Evolutionary conservation across 2,888 invertebrate species (phyloP).

Genomic region (Ptychoptera albimana): DNA sequence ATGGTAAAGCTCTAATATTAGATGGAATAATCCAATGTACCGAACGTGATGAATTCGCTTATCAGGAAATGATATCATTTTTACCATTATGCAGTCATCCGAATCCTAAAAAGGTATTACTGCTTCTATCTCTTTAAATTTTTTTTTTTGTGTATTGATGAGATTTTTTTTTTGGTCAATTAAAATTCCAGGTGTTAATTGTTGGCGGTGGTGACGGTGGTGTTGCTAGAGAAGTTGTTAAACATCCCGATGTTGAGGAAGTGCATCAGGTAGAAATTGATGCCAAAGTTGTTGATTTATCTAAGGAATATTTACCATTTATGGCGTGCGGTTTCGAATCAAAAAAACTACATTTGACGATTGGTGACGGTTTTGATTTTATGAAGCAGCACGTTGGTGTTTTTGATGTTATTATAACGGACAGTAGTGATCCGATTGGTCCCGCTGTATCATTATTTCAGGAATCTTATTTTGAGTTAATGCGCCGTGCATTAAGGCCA

Average conservation of each 20-base stretch:
- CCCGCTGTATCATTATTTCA: conserved; percentile 45
- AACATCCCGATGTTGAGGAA: conserved; percentile 75
- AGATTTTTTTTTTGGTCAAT: conserved; percentile 25
- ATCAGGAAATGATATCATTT: conserved; percentile 97
- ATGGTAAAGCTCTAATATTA: conserved; percentile 75
- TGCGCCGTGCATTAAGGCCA: conserved; percentile 68
- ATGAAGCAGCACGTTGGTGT: conserved; percentile 69
- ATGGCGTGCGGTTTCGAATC: conserved; percentile 79
- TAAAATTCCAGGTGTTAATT: conserved; percentile 49
- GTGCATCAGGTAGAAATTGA: conserved; percentile 95
- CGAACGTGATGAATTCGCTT: conserved; percentile 89
- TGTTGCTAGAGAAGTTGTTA: conserved; percentile 86
- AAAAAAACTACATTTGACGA: conserved; percentile 65
- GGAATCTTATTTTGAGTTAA: conserved; percentile 66
- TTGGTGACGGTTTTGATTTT: conserved; percentile 91
- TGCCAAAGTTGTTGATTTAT: conserved; percentile 73
- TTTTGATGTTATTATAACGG: conserved; percentile 97
- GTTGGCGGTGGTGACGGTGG: conserved; percentile 99
- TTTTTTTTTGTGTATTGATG: conserved; percentile 49
- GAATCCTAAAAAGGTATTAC: conserved; percentile 65
- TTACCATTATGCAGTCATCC: conserved; percentile 83
- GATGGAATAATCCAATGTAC: conserved; percentile 97
- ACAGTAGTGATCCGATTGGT: conserved; percentile 94
- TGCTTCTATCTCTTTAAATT: no score
- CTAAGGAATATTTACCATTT: conserved; percentile 75